Evolutionary conservation across 2,797 vertebrate species (phyloP).

Genomic region (Bradypodion pumilum): DNA sequence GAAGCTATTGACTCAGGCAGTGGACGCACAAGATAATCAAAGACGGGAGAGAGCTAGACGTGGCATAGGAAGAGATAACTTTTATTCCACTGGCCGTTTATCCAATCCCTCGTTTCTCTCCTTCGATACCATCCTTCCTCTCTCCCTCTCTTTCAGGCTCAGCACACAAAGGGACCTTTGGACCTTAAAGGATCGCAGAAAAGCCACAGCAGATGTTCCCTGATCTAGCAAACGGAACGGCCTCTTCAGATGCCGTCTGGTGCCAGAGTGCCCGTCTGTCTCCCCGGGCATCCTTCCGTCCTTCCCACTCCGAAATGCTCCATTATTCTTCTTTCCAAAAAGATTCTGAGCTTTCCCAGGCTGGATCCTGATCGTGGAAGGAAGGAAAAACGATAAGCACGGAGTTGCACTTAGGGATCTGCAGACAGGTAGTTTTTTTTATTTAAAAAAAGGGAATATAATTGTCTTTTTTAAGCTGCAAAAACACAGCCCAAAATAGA

Average conservation of each 20-base stretch:
- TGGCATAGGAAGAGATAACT: no score
- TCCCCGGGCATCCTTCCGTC: neutral
- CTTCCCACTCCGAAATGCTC: neutral
- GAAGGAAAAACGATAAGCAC: no score
- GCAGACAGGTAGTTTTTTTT: no score
- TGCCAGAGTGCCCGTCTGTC: accelerated
- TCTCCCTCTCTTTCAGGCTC: slow-evolving; percentile 54
- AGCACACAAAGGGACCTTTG: slow-evolving; percentile 44
- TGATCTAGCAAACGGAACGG: slow-evolving; percentile 34
- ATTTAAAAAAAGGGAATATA: neutral
- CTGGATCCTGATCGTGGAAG: neutral
- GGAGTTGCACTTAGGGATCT: no score
- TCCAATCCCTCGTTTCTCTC: neutral
- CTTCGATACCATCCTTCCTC: neutral
- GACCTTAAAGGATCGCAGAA: slow-evolving; percentile 60
- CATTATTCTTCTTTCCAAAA: neutral
- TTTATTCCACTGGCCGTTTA: neutral
- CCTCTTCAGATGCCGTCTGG: accelerated
- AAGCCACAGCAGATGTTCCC: slow-evolving; percentile 61
- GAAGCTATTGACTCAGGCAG: no score
- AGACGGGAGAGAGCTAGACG: no score
- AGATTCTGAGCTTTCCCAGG: neutral
- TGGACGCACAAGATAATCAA: no score
- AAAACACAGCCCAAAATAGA: neutral
- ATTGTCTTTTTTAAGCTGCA: no score